Evolutionary conservation across 1,140 invertebrate genomes (phyloP).

Genomic region (Cepaea nemoralis): DNA sequence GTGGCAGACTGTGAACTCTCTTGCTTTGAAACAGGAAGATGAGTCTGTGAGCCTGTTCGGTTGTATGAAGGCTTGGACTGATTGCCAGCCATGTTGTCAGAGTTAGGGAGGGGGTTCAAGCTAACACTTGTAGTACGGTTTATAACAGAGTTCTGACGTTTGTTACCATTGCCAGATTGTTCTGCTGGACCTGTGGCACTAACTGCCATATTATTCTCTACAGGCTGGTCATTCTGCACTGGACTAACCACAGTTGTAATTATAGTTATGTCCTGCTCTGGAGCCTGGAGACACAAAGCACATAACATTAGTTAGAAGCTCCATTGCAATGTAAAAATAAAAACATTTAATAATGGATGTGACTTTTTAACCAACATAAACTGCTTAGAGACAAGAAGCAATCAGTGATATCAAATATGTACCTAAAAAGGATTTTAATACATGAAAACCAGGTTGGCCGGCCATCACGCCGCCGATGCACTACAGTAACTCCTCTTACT

Average conservation of each 20-base stretch:
- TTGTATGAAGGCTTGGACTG: constrained; percentile 39
- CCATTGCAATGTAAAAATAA: no score
- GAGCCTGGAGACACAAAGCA: neutral
- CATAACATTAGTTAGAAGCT: neutral
- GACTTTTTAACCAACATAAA: no score
- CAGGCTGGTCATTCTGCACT: neutral
- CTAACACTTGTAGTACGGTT: constrained; percentile 24
- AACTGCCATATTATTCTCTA: neutral
- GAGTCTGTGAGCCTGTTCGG: constrained; percentile 25
- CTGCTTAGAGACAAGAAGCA: no score
- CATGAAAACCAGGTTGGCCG: no score
- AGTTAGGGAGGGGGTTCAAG: constrained; percentile 30
- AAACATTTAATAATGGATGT: no score
- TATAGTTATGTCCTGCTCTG: neutral
- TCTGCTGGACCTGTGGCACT: neutral
- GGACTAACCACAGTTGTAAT: neutral
- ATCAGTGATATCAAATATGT: no score
- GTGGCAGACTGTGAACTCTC: constrained; percentile 54
- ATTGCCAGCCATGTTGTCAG: constrained; percentile 30
- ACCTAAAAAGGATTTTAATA: no score
- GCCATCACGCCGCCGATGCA: no score
- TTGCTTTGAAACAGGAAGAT: constrained; percentile 53
- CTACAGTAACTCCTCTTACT: no score
- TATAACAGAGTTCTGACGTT: constrained; percentile 48
- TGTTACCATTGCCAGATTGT: constrained; percentile 10